A percentile compares a stretch with the other conserved stretches of the same genome.
phyloP scores from a whole-genome alignment of 2,888 invertebrate species.

The Mesorhabditis spiculigera region DNA sequence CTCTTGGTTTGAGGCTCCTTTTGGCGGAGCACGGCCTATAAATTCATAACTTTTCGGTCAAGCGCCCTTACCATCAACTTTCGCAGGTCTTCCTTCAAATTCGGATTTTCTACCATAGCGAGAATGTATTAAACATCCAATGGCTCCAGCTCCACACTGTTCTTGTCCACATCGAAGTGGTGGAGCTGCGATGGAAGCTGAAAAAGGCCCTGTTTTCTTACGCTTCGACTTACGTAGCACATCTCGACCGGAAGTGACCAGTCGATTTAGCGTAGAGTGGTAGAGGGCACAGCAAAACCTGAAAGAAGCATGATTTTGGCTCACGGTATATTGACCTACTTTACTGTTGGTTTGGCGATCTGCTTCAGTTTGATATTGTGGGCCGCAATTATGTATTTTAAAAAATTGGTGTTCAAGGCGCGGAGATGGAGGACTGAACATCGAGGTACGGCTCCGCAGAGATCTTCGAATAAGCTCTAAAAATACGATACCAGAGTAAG shows the following conservation, averaged over 20 bases:
- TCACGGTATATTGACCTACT: background rate
- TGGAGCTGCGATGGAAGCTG: conserved; percentile 20
- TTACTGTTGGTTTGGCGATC: background rate
- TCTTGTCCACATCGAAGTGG: conserved; percentile 28
- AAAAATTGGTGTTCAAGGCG: conserved; percentile 27
- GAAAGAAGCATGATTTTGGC: background rate
- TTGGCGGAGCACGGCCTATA: too few species aligned
- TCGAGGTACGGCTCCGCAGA: conserved; percentile 32
- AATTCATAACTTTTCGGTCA: too few species aligned
- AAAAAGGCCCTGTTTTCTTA: conserved; percentile 8
- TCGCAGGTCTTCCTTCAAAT: conserved; percentile 20
- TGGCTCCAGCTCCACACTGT: conserved; percentile 28
- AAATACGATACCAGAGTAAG: background rate
- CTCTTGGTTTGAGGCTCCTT: conserved; percentile 16
- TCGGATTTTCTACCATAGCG: conserved; percentile 15
- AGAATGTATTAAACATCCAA: conserved; percentile 31
- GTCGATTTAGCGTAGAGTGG: conserved; percentile 32
- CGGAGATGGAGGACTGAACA: conserved; percentile 24
- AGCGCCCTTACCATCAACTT: background rate
- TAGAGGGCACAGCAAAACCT: conserved; percentile 36
- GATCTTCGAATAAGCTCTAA: conserved; percentile 23
- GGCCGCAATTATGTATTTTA: conserved; percentile 19
- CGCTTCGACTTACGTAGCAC: conserved; percentile 23
- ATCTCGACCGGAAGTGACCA: conserved; percentile 26
- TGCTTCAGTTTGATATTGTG: background rate